These are phyloP conservation scores for Chalcis sispes DNA, from an alignment of 2,888 invertebrate species.

Conservation along the genomic window DNA sequence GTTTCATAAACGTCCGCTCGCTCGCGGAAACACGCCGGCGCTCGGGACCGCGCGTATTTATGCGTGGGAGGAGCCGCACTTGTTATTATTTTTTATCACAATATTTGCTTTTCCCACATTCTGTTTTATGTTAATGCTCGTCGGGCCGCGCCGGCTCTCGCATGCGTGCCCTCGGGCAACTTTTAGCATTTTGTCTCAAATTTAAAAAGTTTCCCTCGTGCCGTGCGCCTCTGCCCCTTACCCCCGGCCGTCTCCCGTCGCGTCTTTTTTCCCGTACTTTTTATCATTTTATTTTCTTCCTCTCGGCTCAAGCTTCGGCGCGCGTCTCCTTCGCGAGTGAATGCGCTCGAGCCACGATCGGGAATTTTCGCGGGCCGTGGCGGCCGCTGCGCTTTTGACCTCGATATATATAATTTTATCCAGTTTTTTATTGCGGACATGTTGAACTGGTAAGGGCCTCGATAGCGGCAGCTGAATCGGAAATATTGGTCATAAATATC, in stretches of 20 bases:
- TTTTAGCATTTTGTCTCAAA: conserved; percentile 73
- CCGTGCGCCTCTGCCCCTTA: conserved; percentile 33
- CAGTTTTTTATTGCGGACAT: conserved; percentile 75
- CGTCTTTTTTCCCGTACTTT: conserved; percentile 18
- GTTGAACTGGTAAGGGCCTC: conserved; percentile 75
- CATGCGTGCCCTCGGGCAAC: conserved; percentile 71
- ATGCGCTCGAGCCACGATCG: background rate
- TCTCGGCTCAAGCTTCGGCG: background rate
- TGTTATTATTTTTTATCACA: conserved; percentile 69
- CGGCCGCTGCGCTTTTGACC: too few species aligned
- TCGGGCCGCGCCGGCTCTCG: conserved; percentile 57
- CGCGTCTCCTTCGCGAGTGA: background rate
- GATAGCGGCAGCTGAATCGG: conserved; percentile 75
- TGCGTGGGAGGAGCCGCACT: conserved; percentile 52
- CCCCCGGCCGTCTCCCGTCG: conserved; percentile 6
- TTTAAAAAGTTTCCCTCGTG: conserved; percentile 69
- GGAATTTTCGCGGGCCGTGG: background rate
- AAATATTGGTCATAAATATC: conserved; percentile 76
- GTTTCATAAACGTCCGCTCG: conserved; percentile 74
- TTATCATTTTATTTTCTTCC: background rate
- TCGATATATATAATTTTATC: conserved; percentile 74
- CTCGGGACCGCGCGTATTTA: conserved; percentile 63
- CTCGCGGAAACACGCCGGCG: conserved; percentile 65
- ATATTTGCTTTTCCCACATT: conserved; percentile 67
- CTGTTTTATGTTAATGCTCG: conserved; percentile 72